These are phyloP conservation scores for Lordiphosa collinella DNA, from an alignment of 1,140 invertebrate genomes.

Conservation along the genomic window DNA sequence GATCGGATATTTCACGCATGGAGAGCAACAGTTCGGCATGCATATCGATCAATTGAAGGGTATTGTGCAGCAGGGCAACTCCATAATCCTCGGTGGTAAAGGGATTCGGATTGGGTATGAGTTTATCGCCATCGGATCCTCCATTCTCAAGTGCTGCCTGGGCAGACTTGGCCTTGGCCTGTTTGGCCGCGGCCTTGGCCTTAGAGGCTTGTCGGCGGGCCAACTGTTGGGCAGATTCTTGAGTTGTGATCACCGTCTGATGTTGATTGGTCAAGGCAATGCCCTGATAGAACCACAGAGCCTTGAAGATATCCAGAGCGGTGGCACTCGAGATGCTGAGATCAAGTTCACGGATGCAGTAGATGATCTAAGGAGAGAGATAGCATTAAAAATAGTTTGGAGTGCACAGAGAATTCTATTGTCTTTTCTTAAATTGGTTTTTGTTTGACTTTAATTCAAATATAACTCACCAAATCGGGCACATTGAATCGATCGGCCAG, in stretches of 20 bases:
- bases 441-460: no score
- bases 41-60: conserved; percentile 78
- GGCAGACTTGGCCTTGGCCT: conserved; percentile 23
- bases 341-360: conserved; percentile 77
- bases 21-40: conserved; percentile 64
- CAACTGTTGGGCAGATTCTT: conserved; percentile 53
- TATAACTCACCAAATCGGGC: conserved; percentile 69
- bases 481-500: conserved; percentile 76
- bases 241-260: conserved; percentile 70
- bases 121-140: conserved; percentile 40
- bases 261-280: conserved; percentile 66
- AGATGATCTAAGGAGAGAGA: conserved; percentile 56
- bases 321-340: conserved; percentile 68
- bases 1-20: conserved; percentile 52
- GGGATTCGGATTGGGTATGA: conserved; percentile 70
- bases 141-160: conserved; percentile 24
- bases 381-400: not conserved
- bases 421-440: no score
- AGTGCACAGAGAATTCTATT: no score
- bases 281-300: conserved; percentile 75
- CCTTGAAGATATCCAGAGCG: conserved; percentile 71
- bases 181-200: conserved; percentile 54
- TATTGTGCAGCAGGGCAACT: conserved; percentile 70
- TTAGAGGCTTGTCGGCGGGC: conserved; percentile 53
- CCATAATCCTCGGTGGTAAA: conserved; percentile 78